Evolutionary conservation across 1,140 invertebrate genomes (phyloP).

Genomic region (Manduca sexta): DNA sequence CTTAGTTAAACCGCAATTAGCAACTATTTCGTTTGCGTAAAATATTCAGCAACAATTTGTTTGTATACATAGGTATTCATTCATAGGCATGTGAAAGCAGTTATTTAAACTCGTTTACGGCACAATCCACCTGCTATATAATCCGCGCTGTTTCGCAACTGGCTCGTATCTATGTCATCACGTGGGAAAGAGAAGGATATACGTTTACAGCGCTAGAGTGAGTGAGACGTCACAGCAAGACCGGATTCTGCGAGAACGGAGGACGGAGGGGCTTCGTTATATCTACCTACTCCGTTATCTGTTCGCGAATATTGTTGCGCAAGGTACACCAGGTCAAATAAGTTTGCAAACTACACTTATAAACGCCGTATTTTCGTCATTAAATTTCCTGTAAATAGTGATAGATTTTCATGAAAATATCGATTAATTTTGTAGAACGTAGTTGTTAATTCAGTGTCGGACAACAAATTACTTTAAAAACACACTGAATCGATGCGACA

Average conservation of each 20-base stretch:
- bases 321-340: constrained; percentile 60
- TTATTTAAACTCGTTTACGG: constrained; percentile 67
- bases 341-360: constrained; percentile 40
- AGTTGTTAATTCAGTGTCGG: constrained; percentile 10
- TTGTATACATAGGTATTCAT: constrained; percentile 7
- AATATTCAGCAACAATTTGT: no score
- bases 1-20: no score
- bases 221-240: constrained; percentile 34
- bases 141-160: constrained; percentile 71
- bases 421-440: constrained; percentile 5
- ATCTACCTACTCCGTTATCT: constrained; percentile 61
- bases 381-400: not conserved
- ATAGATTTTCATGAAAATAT: constrained; percentile 14
- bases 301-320: constrained; percentile 70
- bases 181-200: constrained; percentile 32
- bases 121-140: constrained; percentile 71
- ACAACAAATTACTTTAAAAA: constrained; percentile 22
- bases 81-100: constrained; percentile 59
- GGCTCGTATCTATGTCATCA: constrained; percentile 64
- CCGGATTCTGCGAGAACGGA: constrained; percentile 53
- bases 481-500: constrained; percentile 25
- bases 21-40: no score
- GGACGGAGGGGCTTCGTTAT: constrained; percentile 54
- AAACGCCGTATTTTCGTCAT: constrained; percentile 13
- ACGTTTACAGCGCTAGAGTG: constrained; percentile 15